Evolutionary conservation across 1,140 invertebrate species (phyloP).

Genomic region (Apis laboriosa): DNA sequence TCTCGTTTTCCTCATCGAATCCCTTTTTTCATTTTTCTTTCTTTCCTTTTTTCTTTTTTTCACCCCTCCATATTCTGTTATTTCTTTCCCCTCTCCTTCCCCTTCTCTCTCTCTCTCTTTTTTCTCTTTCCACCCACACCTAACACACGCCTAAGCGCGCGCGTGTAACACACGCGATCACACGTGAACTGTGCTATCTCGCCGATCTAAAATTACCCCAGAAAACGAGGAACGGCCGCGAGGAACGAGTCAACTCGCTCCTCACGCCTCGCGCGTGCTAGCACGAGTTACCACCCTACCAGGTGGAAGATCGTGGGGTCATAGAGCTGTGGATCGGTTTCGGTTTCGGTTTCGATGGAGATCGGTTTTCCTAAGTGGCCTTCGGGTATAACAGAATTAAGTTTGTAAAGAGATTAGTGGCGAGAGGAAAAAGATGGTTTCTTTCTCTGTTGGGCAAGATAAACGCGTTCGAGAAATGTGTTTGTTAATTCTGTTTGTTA

Average conservation of each 20-base stretch:
- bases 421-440: neutral
- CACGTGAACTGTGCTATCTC: conserved; percentile 67
- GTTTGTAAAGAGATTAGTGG: neutral
- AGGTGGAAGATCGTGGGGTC: conserved; percentile 31
- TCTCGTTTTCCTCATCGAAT: conserved; percentile 8
- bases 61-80: conserved; percentile 22
- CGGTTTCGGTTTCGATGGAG: neutral
- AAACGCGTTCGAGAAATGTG: neutral
- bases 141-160: neutral
- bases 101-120: conserved; percentile 43
- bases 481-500: neutral
- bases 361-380: conserved; percentile 5
- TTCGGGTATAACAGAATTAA: neutral
- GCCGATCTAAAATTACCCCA: conserved; percentile 76
- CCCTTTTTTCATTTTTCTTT: neutral
- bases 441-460: neutral
- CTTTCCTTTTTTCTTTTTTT: too few species aligned
- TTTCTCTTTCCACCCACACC: conserved; percentile 9
- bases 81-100: conserved; percentile 18
- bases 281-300: neutral
- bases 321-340: neutral
- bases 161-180: neutral
- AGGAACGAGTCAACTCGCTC: conserved; percentile 12
- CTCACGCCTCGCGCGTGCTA: neutral
- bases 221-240: conserved; percentile 63